Evolutionary conservation across 1,140 invertebrate species (phyloP), one percentile per base, ranked within the genome.

Genomic region (Pseudomyrmex flavicornis): DNA sequence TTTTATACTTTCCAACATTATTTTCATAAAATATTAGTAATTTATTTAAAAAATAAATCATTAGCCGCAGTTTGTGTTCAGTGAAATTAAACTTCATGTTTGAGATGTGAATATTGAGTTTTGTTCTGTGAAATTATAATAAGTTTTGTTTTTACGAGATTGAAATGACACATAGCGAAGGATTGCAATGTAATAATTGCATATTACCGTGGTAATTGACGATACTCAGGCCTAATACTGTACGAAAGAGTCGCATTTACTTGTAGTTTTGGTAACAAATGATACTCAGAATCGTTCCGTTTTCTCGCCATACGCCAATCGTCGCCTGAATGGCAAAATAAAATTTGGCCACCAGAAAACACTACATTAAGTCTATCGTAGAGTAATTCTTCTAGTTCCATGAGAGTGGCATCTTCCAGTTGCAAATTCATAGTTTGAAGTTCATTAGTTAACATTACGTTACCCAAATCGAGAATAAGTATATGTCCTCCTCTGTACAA

Each of bases 351-450:
- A 90, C 96, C 96, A 66, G 95, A 96, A 69, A 97, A 95, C 83
- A 96, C 96, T 4, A 97, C 94, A 85, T 97, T 96, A 72, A 98
- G 95, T 88, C 97, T 95, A 87, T 98, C 97, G 89, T 98, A 98
- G 1, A 98, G 93, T 75, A 96, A 95, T 92, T 97, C 97, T 91
- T 98, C 97, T 17, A 98, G 93, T 94, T 98, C 97, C 95, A 97
- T 97, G 89, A 97, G 96, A 0, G 97, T 98, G 0, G 96, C 96
- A 90, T 97, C 97, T 92, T 97, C 97, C 2, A 97, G 92, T 35
- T 96, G 95, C 88, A 96, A 92, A 79, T 95, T 95, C 12, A 95
- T 94, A 8, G 96, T 96, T 91, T 97, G 97, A 73, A 98, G 93
- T 91, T 98, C 97, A 79, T 96, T 98, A 84, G 95, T 96, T 1